Base-by-base conservation (phyloP, 2,888 invertebrate species). In the Phanerotoma sp. region DNA sequence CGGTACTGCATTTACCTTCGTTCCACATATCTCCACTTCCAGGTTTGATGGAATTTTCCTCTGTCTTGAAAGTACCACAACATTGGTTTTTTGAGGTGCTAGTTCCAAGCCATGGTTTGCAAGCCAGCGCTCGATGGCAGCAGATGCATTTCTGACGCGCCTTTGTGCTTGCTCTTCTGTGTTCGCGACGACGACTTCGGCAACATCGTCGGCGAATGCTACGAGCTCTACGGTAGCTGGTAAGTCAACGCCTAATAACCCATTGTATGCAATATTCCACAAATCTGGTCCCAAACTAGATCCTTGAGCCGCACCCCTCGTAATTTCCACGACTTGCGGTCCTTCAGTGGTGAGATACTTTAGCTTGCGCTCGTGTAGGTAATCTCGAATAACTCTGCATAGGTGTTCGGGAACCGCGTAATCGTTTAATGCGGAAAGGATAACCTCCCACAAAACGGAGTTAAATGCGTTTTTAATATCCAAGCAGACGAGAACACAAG, bases 361-460 rank as follows among this genome's bases (percentile, higher is more conserved):
- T 22, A 61, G 52, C 5, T 18, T 15, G 7, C 59, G 18, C 35
- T 58, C 47, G 3, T 25, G 30, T 58, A 48, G 30, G 51, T 63
- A 63, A 32, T 56, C 51, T 32, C 41, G 42, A 3, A 64, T 20
- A 4, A 62, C 40, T 10, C 47, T 13, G n/a, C 41, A 18, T 3
- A 64, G 56, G 38, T 64, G 59, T 5, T 35, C 18, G 9, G 54
- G 60, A 11, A 58, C 52, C 37, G 58, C 58, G 51, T 64, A 64
- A 7, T 30, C 30, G 3, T 30, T 11, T 30, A 30, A 11, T 3
- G 30, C 30, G 3, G 10, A 10, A 11, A 30, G 30, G 10, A 30
- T 10, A 30, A 10, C 30, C 30, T 30, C 30, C 30, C 30, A 30
- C 11, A 7, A 7, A 2, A 30, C 30, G 2, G 30, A 30, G 3